Percentiles rank a stretch among this genome's conserved stretches.
These are phyloP conservation scores for Heliconius himera DNA, from an alignment of 1,140 invertebrate genomes.

Conservation along the genomic window DNA sequence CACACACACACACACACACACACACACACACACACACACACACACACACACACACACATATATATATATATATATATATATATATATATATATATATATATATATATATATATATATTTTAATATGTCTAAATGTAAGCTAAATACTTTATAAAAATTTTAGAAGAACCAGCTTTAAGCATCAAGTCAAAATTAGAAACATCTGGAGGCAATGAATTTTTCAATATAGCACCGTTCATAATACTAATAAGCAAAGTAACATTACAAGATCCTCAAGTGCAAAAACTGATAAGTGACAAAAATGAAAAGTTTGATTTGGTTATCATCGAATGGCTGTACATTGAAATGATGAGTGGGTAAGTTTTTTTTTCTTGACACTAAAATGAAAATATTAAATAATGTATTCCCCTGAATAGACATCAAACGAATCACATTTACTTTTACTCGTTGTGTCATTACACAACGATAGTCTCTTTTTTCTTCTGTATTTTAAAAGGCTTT, in stretches of 20 bases:
- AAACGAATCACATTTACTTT: too few relatives aligned
- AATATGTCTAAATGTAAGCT: not conserved
- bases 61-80: too few relatives aligned
- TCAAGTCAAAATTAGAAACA: not conserved
- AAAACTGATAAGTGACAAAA: conserved; percentile 30
- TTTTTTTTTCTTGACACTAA: not conserved
- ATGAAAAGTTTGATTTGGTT: conserved; percentile 37
- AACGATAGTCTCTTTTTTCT: too few relatives aligned
- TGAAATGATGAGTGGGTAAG: conserved; percentile 42
- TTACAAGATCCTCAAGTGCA: conserved; percentile 25
- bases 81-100: too few relatives aligned
- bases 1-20: too few relatives aligned
- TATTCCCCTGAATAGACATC: too few relatives aligned
- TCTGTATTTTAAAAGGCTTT: too few relatives aligned
- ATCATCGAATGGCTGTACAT: conserved; percentile 44
- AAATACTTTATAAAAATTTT: not conserved
- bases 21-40: too few relatives aligned
- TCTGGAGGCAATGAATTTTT: conserved; percentile 1
- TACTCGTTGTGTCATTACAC: too few relatives aligned
- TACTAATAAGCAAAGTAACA: conserved; percentile 4
- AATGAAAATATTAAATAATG: too few relatives aligned
- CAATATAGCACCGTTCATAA: not conserved
- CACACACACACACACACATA: too few relatives aligned
- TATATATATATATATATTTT: too few relatives aligned
- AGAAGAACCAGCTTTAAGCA: not conserved